These are phyloP conservation scores for Tiaroga cobitis DNA, from an alignment of 2,797 vertebrate species.

Conservation along the genomic window DNA sequence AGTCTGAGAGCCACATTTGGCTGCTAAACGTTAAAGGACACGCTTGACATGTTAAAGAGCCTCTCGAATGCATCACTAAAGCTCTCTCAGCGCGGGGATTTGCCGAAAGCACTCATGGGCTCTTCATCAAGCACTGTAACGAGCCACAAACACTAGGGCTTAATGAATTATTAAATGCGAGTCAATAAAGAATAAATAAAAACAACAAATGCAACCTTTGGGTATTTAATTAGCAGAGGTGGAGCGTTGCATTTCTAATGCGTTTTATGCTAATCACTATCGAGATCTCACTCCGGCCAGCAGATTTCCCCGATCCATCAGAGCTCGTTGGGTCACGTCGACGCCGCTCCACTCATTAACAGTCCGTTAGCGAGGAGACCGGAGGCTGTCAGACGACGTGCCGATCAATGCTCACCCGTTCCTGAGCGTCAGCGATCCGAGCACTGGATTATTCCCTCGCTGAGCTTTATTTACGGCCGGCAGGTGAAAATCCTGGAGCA, in stretches of 20 bases:
- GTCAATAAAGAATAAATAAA: conserved; percentile 72
- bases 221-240: conserved; percentile 72
- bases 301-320: conserved; percentile 78
- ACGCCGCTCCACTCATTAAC: conserved; percentile 83
- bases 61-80: conserved; percentile 21
- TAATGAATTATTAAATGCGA: conserved; percentile 78
- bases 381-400: conserved; percentile 55
- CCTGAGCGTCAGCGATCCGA: conserved; percentile 52
- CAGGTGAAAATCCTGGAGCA: too few relatives aligned
- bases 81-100: conserved; percentile 20
- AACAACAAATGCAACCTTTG: conserved; percentile 72
- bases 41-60: conserved; percentile 41
- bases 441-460: not conserved
- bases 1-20: conserved; percentile 5
- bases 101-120: conserved; percentile 39
- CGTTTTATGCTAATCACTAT: conserved; percentile 69
- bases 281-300: conserved; percentile 65
- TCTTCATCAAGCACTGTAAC: conserved; percentile 54
- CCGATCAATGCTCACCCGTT: conserved; percentile 75
- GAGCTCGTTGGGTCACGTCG: conserved; percentile 74
- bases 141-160: conserved; percentile 55
- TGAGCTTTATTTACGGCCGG: not conserved
- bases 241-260: conserved; percentile 73
- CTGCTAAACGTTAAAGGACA: conserved; percentile 23
- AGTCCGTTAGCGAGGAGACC: conserved; percentile 76